Conservation (phyloP, 2,113 vertebrate genomes). For the Phalacrocorax brasilianus region DNA sequence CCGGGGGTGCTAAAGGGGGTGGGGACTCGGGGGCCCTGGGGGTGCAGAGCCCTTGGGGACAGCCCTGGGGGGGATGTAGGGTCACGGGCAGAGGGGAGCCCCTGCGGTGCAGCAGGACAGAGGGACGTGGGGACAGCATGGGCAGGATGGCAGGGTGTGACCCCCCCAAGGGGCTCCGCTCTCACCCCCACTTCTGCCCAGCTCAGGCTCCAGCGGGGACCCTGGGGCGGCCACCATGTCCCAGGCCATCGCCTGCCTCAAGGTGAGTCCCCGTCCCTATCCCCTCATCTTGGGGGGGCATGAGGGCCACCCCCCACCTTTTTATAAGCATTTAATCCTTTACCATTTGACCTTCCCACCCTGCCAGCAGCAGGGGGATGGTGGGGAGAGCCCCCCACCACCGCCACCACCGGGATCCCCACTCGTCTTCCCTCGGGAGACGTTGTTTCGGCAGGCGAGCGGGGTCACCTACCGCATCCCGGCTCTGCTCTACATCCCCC, state of each 20-base stretch:
- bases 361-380: neutral
- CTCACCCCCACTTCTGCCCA: neutral
- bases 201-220: neutral
- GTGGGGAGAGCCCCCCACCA: neutral
- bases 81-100: no score
- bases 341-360: neutral
- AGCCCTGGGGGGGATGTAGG: no score
- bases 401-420: neutral
- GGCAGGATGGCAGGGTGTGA: neutral
- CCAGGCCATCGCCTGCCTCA: neutral
- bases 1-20: no score
- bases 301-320: neutral
- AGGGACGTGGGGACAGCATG: neutral
- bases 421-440: neutral
- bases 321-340: neutral
- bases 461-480: constrained; percentile 89
- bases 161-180: neutral
- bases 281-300: neutral
- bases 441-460: constrained; percentile 78
- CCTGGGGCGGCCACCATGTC: neutral
- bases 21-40: neutral
- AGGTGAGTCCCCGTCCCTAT: neutral
- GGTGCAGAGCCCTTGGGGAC: neutral
- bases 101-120: neutral
- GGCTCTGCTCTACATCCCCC: constrained; percentile 82